Conservation (phyloP, 2,888 invertebrate species). For the Camptogramma bilineatum region DNA sequence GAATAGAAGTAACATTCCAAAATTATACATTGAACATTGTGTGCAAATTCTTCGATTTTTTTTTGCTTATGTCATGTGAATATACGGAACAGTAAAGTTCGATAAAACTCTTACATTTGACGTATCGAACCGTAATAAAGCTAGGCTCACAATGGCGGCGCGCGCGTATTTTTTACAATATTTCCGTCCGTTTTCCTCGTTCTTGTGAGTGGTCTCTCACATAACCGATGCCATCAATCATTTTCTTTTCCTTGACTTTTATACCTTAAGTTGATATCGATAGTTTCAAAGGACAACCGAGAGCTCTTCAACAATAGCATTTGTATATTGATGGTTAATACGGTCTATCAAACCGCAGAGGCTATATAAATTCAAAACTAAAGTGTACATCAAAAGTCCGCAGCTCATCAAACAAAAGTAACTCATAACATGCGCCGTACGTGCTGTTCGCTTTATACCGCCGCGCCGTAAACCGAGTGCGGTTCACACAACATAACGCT, state of each 20-base stretch:
- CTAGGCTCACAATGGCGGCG: slow-evolving; percentile 24
- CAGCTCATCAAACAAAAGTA: slow-evolving; percentile 24
- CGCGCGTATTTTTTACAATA: slow-evolving; percentile 23
- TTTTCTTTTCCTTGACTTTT: slow-evolving; percentile 17
- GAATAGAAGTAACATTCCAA: not conserved
- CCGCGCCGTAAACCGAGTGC: slow-evolving; percentile 31
- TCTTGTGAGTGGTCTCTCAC: slow-evolving; percentile 10
- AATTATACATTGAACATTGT: not conserved
- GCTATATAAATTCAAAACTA: not conserved
- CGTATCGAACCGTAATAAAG: slow-evolving; percentile 37
- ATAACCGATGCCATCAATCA: slow-evolving; percentile 23
- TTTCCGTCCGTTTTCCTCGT: slow-evolving; percentile 11
- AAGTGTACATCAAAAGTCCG: not conserved
- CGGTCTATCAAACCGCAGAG: not conserved
- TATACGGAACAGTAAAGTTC: not conserved
- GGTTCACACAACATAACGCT: slow-evolving; percentile 33
- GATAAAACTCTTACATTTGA: slow-evolving; percentile 34
- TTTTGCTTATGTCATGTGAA: not conserved
- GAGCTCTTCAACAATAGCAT: not conserved
- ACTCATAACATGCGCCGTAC: slow-evolving; percentile 27
- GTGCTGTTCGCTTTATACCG: slow-evolving; percentile 36
- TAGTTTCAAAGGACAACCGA: slow-evolving; percentile 2
- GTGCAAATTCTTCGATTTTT: not conserved
- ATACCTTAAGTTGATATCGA: slow-evolving; percentile 9
- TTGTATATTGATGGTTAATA: not conserved